Evolutionary conservation across 2,797 vertebrate species (phyloP), one percentile per base, ranked within the genome.

Genomic region (Triplophysa yarkandensis): DNA sequence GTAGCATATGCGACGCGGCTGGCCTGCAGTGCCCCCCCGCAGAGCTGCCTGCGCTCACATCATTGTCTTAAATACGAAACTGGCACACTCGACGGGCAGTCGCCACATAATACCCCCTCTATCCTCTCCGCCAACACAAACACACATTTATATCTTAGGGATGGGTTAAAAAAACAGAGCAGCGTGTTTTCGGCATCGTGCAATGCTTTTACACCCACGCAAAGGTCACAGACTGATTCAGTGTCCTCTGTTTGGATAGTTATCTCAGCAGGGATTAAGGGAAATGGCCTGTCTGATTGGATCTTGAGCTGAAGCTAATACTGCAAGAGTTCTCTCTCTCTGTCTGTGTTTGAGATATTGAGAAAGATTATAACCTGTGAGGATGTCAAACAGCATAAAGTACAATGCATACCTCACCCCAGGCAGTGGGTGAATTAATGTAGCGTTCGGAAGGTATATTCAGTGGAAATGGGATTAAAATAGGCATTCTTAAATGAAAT

Each of bases 21-120:
- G 82, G 86, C 79, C 83, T 77, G 82, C 80, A 61, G 84, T 66
- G 84, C 65, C 72, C 77, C 62, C 83, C 83, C 65, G 55, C 68
- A 44, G 81, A 74, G 80, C 76, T 66, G 77, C 78, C 81, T 77
- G 76, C 81, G 77, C 82, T 83, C 82, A 75, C 78, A 85, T 85
- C 84, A 79, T 84, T 83, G 83, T 86, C 83, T 83, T 84, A 86
- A 87, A 86, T 77, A 78, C 62, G 63, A 83, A 85, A 83, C 71
- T 81, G 79, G 83, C 82, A 83, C 77, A 79, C 76, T 78, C 76
- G 65, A 80, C 65, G 68, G 78, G 78, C 81, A 83, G 77, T 72
- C 72, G 73, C 55, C 77, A 78, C 69, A 79, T 73, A 72, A 70
- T 78, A 75, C 77, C 73, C 68, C 65, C 54, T 77, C 61, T 68